Evolutionary conservation across 2,888 invertebrate species (phyloP), one percentile per base, ranked within the genome.

Genomic region (Pristionchus exspectatus): DNA sequence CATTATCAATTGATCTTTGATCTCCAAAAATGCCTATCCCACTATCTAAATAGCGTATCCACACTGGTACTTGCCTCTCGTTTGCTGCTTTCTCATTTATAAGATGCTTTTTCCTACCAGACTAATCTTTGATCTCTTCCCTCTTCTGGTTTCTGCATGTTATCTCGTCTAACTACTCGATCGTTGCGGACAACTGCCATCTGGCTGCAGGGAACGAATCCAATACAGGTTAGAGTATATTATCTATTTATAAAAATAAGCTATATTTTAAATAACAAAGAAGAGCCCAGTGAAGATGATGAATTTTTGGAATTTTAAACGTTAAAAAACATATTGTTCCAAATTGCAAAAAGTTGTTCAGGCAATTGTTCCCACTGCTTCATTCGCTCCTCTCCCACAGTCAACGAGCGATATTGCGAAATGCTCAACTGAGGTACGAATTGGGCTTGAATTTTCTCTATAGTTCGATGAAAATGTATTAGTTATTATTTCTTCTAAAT

Each of bases 101-200:
- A 44, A 1, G 7, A 7, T 18, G 4, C 44, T 33, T 7, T 12
- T 12, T 16, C 4, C 30, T 27, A 9, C 56, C 10, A 24, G n/a
- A 54, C 30, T 83, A 14, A 44, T 77, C 54, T 83, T 59, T 85
- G 85, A 56, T 50, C 24, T 50, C 50, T 50, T 27, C 72, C 14
- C 10, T 50, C 14, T 81, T 81, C 27, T 50, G 54, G 54, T 81
- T 27, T 12, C 50, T 50, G 63, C 59, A 85, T 85, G 85, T 33
- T 85, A 33, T 85, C 85, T 56, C 85, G 85, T 33, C 59, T 85
- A 16, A 59, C 85, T n/a, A 59, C 24, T 38, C 85, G 85, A 14
- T 56, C 85, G 50, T 21, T 85, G 30, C 59, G 85, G 24, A 30
- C 33, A 3, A 50, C 2, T 81, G n/a, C 27, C 50, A 50, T 50